phyloP scores from a whole-genome alignment of 2,797 vertebrate genomes.

The Bucorvus abyssinicus region DNA sequence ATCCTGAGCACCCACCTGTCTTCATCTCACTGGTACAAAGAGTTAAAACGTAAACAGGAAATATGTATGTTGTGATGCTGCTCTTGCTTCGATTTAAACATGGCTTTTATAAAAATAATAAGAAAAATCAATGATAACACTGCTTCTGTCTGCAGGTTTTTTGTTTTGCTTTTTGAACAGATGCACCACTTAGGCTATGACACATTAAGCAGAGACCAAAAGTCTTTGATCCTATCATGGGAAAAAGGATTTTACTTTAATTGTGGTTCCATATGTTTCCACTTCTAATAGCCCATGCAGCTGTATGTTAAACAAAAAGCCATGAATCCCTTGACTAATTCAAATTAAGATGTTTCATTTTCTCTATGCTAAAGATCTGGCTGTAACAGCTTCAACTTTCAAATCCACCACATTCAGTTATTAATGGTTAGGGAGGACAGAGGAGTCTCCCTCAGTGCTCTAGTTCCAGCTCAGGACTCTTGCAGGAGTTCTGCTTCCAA shows the following conservation, averaged over 20 bases:
- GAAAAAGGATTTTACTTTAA: not conserved
- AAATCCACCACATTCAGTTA: not conserved
- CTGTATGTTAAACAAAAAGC: not conserved
- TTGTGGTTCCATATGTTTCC: not conserved
- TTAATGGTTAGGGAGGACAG: not conserved
- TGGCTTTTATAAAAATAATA: not conserved
- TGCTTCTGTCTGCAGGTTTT: not conserved
- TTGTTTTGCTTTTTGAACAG: not conserved
- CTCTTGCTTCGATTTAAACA: not conserved
- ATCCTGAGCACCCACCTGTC: not conserved
- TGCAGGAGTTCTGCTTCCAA: not conserved
- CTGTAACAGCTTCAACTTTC: not conserved
- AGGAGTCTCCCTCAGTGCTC: not conserved
- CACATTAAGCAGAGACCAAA: not conserved
- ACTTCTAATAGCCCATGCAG: not conserved
- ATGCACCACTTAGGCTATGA: not conserved
- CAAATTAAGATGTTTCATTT: not conserved
- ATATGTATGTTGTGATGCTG: not conserved
- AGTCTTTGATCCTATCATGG: not conserved
- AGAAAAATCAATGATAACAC: not conserved
- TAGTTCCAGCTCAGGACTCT: not conserved
- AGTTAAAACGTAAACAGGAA: not conserved
- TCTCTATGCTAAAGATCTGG: not conserved
- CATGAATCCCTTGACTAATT: not conserved
- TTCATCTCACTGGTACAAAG: not conserved